Evolutionary conservation across 2,888 invertebrate species (phyloP).

Genomic region (Dorcus hopei): DNA sequence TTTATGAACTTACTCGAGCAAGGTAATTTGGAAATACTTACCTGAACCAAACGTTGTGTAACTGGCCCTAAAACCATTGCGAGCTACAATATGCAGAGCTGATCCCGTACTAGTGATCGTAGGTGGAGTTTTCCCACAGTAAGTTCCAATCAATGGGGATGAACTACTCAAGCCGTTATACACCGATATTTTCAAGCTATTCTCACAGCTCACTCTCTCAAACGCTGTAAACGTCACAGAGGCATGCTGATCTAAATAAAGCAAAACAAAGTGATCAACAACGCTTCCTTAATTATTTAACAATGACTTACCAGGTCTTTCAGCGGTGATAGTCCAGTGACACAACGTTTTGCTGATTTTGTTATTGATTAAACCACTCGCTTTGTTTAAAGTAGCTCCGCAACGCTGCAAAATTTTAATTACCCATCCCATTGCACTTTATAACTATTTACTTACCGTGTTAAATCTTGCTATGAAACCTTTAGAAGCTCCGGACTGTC

Average conservation of each 20-base stretch:
- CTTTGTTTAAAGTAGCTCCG: constrained; percentile 62
- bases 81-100: constrained; percentile 51
- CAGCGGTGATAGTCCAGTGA: constrained; percentile 67
- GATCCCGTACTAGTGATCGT: constrained; percentile 68
- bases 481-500: constrained; percentile 58
- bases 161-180: constrained; percentile 65
- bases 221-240: constrained; percentile 57
- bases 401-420: constrained; percentile 54
- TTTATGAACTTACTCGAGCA: too few relatives aligned
- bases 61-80: constrained; percentile 51
- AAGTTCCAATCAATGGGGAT: constrained; percentile 63
- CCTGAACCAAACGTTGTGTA: constrained; percentile 43
- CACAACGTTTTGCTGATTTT: constrained; percentile 52
- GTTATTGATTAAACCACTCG: constrained; percentile 54
- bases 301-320: constrained; percentile 48
- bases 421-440: not conserved
- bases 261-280: too few relatives aligned
- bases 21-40: not conserved
- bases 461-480: constrained; percentile 74
- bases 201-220: constrained; percentile 43
- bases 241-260: constrained; percentile 56
- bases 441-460: constrained; percentile 45
- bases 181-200: constrained; percentile 41
- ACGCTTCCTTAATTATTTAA: too few relatives aligned
- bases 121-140: constrained; percentile 64